phyloP scores from a whole-genome alignment of 2,797 vertebrate genomes.

The Petrocephalus schoutedeni region DNA sequence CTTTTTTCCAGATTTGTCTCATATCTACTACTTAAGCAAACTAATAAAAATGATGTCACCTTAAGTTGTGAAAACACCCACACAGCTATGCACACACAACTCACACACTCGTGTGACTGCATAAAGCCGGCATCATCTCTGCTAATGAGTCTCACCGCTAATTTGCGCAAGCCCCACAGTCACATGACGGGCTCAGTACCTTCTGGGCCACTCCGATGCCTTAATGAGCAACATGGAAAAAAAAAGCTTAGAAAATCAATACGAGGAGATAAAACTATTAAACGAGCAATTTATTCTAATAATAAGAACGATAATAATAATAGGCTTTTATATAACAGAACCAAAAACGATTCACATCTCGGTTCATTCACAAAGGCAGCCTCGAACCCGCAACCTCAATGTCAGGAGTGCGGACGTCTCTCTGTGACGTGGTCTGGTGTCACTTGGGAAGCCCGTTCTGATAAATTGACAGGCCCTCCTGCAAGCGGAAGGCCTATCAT shows the following conservation, averaged over 20 bases:
- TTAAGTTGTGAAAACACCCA: not conserved
- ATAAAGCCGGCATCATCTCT: not conserved
- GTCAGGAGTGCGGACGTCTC: not conserved
- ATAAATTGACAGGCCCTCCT: constrained; percentile 23
- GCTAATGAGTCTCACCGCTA: not conserved
- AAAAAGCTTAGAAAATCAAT: not conserved
- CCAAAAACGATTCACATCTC: not conserved
- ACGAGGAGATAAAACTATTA: not conserved
- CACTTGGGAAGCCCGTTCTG: not conserved
- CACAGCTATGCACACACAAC: not conserved
- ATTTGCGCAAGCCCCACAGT: not conserved
- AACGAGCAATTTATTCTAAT: not conserved
- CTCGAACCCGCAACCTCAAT: not conserved
- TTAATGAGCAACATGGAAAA: not conserved
- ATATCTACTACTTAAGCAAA: not conserved
- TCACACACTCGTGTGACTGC: not conserved
- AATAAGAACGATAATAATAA: not conserved
- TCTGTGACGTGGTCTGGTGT: not conserved
- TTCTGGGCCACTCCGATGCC: not conserved
- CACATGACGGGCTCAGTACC: not conserved
- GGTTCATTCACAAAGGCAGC: not conserved
- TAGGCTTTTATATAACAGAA: not conserved
- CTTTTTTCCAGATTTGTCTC: not conserved
- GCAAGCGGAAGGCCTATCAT: constrained; percentile 35
- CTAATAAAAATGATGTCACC: not conserved